Percentiles rank a stretch among this genome's conserved stretches.
Conservation (phyloP, 2,113 vertebrate genomes). For the Eclectus roratus region DNA sequence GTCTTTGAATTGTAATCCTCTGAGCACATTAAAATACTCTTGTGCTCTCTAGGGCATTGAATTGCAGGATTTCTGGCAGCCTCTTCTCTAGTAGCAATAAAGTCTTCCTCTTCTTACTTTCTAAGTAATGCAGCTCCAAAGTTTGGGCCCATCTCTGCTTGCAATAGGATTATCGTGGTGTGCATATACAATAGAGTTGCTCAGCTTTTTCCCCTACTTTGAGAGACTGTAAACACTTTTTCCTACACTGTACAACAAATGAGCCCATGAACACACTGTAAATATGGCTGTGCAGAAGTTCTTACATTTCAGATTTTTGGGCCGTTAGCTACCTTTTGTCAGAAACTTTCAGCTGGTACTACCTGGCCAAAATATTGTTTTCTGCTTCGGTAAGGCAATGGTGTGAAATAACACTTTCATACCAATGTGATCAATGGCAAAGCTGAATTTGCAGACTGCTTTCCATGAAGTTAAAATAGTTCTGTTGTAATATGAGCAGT, state of each 20-base stretch:
- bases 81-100: neutral
- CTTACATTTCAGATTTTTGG: neutral
- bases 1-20: constrained; percentile 1
- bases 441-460: neutral
- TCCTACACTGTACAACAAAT: neutral
- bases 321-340: neutral
- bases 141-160: neutral
- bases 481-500: neutral
- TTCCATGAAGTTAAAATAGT: neutral
- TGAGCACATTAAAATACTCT: neutral
- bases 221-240: neutral
- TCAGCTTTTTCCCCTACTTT: neutral
- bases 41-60: neutral
- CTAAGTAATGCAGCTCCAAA: neutral
- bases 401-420: neutral
- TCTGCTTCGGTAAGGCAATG: neutral
- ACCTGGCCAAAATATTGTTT: neutral
- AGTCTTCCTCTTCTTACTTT: neutral
- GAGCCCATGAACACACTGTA: neutral
- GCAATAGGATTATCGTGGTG: neutral
- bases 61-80: neutral
- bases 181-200: neutral
- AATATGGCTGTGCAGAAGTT: neutral
- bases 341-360: neutral
- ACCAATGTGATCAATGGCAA: neutral